A percentile compares a stretch with the other conserved stretches of the same genome.
phyloP scores from a whole-genome alignment of 1,140 invertebrate genomes.

The Ceratitis capitata region DNA sequence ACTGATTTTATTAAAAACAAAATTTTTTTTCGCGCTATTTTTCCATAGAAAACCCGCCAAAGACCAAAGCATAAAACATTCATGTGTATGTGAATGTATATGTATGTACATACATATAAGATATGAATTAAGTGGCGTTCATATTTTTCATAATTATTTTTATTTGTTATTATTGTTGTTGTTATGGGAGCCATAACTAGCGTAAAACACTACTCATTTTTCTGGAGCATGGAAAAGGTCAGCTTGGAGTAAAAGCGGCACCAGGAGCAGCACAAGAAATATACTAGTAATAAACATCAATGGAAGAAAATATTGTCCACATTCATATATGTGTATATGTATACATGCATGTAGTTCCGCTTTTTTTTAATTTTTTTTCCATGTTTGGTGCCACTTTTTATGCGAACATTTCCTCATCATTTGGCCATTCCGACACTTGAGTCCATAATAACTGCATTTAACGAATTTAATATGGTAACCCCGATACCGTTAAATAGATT shows the following conservation, averaged over 20 bases:
- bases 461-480: background rate
- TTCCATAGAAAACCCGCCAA: background rate
- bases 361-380: background rate
- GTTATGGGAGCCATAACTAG: background rate
- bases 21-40: background rate
- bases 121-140: background rate
- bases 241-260: background rate
- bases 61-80: background rate
- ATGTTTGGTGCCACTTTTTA: background rate
- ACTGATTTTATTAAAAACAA: background rate
- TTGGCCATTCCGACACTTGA: background rate
- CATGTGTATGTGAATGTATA: background rate
- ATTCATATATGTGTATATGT: background rate
- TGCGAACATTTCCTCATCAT: background rate
- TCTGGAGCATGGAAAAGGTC: constrained; percentile 41
- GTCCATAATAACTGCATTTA: background rate
- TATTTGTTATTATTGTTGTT: background rate
- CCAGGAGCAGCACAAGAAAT: background rate
- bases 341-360: background rate
- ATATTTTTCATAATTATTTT: background rate
- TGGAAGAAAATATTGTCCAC: background rate
- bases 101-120: background rate
- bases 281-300: background rate
- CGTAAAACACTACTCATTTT: background rate
- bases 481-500: background rate